Conservation (phyloP, 2,113 vertebrate genomes). For the Suricata suricatta region DNA sequence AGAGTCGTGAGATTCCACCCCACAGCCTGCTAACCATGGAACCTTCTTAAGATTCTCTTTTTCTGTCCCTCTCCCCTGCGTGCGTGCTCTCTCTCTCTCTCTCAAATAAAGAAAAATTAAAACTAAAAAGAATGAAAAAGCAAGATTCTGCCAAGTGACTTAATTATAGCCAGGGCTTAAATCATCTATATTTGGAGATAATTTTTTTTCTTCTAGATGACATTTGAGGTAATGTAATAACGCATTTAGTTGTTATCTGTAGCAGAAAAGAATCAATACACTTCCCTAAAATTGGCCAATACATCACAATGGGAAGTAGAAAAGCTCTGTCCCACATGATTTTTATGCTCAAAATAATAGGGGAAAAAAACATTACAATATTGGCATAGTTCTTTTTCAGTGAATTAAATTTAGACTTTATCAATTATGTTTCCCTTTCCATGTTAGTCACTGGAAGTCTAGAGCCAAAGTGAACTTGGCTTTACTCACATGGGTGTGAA, state of each 20-base stretch:
- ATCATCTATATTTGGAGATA: background rate
- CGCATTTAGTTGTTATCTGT: background rate
- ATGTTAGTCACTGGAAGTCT: background rate
- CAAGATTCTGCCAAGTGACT: background rate
- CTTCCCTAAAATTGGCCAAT: background rate
- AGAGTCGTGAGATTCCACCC: too few species aligned
- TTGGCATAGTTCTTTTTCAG: background rate
- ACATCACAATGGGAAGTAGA: background rate
- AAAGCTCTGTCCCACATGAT: background rate
- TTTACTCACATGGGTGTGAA: background rate
- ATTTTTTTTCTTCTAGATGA: background rate
- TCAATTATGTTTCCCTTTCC: background rate
- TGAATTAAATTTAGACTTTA: constrained; percentile 1
- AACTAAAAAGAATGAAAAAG: background rate
- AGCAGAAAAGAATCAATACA: background rate
- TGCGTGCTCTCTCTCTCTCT: too few species aligned
- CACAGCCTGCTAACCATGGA: too few species aligned
- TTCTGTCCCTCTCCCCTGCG: too few species aligned
- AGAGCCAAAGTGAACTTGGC: background rate
- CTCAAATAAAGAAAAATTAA: too few species aligned
- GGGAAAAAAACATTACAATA: accelerated
- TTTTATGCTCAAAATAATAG: background rate
- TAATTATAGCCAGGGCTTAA: background rate
- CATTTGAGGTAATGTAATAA: background rate
- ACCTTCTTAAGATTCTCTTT: too few species aligned